Conservation (phyloP, 2,888 invertebrate species). For the Pocota personata region DNA sequence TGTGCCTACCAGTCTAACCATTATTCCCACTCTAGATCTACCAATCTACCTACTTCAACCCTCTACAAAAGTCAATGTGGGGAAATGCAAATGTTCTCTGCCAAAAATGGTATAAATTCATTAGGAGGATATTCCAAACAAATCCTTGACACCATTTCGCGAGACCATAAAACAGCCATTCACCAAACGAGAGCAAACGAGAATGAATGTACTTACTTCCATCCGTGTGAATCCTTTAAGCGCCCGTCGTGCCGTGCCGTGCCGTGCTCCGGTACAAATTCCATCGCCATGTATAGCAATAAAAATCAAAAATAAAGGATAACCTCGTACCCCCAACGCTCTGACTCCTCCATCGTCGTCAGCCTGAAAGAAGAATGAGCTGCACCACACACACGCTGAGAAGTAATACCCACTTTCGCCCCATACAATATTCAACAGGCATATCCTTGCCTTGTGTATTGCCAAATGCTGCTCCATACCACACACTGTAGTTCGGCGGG, state of each 20-base stretch:
- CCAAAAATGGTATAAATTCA: constrained; percentile 69
- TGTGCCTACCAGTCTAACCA: neutral
- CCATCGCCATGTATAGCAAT: constrained; percentile 70
- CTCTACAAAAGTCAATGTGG: neutral
- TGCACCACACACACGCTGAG: constrained; percentile 47
- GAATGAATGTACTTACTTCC: constrained; percentile 71
- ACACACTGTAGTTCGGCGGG: neutral
- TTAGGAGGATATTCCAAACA: constrained; percentile 68
- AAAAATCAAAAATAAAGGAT: constrained; percentile 75
- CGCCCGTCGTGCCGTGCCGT: constrained; percentile 36
- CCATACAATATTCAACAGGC: constrained; percentile 76
- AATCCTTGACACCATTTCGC: constrained; percentile 73
- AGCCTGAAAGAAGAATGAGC: constrained; percentile 53
- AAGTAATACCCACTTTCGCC: constrained; percentile 66
- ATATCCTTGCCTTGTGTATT: constrained; percentile 53
- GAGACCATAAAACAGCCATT: constrained; percentile 73
- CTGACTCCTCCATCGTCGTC: constrained; percentile 29
- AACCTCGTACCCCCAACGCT: constrained; percentile 58
- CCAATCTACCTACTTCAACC: neutral
- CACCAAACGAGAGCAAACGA: constrained; percentile 72
- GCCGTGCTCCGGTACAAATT: constrained; percentile 37
- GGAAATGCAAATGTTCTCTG: constrained; percentile 50
- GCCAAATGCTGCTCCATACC: constrained; percentile 28
- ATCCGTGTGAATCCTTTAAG: constrained; percentile 71
- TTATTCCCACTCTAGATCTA: neutral